Evolutionary conservation across 2,888 invertebrate species (phyloP).

Genomic region (Trimorus sp.): DNA sequence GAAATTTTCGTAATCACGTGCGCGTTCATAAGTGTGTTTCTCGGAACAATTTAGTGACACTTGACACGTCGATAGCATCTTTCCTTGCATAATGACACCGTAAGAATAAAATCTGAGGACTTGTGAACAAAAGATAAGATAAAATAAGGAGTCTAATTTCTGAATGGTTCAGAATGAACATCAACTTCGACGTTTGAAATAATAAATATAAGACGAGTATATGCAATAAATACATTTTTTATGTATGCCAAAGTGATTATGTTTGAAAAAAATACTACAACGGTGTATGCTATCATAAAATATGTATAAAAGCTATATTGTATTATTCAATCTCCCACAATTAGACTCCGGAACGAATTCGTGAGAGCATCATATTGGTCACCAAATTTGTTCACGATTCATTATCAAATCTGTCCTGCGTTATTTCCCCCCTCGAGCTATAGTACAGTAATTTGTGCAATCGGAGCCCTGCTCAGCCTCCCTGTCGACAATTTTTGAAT

Average conservation of each 20-base stretch:
- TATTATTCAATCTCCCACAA: too few relatives aligned
- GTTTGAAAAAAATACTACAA: too few relatives aligned
- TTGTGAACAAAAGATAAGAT: background rate
- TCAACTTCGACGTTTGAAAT: too few relatives aligned
- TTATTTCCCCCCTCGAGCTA: constrained; percentile 34
- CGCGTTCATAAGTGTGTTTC: constrained; percentile 22
- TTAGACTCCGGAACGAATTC: constrained; percentile 1
- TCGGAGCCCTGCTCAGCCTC: constrained; percentile 53
- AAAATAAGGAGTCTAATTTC: constrained; percentile 25
- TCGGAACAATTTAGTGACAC: constrained; percentile 36
- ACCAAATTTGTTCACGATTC: constrained; percentile 31
- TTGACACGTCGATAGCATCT: constrained; percentile 32
- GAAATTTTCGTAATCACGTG: constrained; percentile 15
- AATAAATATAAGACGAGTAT: too few relatives aligned
- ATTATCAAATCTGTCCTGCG: constrained; percentile 32
- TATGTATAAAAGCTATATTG: too few relatives aligned
- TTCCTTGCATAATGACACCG: constrained; percentile 29
- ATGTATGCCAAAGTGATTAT: too few relatives aligned
- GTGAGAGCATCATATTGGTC: constrained; percentile 6
- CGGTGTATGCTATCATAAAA: too few relatives aligned
- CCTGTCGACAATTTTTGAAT: constrained; percentile 69
- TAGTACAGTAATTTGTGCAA: constrained; percentile 42
- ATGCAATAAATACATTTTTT: too few relatives aligned
- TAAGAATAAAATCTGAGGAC: constrained; percentile 26
- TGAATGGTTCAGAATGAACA: constrained; percentile 16